Evolutionary conservation across 2,113 vertebrate genomes (phyloP), one percentile per base, ranked within the genome.

Genomic region (Dendropsophus ebraccatus): DNA sequence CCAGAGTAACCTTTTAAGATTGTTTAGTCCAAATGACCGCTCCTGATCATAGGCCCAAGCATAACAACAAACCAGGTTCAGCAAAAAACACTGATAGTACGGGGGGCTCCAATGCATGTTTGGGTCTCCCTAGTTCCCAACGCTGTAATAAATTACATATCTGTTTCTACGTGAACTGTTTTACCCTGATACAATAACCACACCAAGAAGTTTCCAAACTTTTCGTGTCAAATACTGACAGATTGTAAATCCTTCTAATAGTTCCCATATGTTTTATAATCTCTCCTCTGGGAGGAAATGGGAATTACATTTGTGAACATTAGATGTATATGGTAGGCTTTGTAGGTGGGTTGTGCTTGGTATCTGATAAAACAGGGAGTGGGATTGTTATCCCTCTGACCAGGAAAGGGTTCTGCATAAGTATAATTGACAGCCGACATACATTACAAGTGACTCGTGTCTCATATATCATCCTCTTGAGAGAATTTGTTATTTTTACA

Each of bases 401-500:
- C 8, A 49, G 4, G 12, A 49, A 5, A 49, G 10, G 47, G 47
- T 49, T 49, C 8, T 49, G 47, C 47, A 5, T 5, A 49, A 10
- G 47, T 12, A 13, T 49, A 13, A 13, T 56, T 41, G 21, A 41
- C 19, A 60, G 52, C n/a, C 30, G 5, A 56, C 13, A 52, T 58
- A 37, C 32, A 37, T 60, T 60, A 60, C 56, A 25, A 56, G 13
- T 41, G 52, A 60, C 52, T 60, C 17, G 13, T 41, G 52, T 79
- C 52, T 60, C 17, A n/a, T 79, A 37, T 41, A 23, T 14, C 30
- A 41, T 60, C 54, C 19, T 19, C 30, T 28, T 60, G 32, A 58
- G 32, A n/a, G 41, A 79, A 79, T 58, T 49, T 52, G 25, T 79
- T 58, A 41, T 79, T 79, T 25, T 60, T 25, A 23, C 37, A 62